These are phyloP conservation scores for Leptinotarsa haldemani DNA, from an alignment of 2,888 invertebrate genomes.

Conservation along the genomic window DNA sequence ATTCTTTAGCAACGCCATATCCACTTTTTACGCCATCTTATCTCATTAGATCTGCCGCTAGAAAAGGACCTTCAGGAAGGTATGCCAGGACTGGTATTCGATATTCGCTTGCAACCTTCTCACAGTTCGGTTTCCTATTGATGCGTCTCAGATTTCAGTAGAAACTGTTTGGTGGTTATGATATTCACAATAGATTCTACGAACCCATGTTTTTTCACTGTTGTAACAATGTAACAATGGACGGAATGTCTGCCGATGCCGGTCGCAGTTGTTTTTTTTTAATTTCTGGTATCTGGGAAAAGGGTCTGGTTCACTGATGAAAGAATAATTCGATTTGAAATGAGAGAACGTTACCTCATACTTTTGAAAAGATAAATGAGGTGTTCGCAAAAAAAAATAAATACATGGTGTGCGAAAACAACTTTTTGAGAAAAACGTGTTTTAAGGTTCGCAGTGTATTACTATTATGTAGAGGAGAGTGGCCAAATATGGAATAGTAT, in stretches of 20 bases:
- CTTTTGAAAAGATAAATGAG: too few species aligned
- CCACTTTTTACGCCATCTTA: conserved; percentile 10
- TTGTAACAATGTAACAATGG: conserved; percentile 15
- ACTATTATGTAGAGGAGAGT: too few species aligned
- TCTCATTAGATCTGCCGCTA: conserved; percentile 19
- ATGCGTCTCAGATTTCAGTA: conserved; percentile 16
- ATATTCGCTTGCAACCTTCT: conserved; percentile 10
- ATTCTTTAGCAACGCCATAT: conserved; percentile 6
- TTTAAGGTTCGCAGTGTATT: too few species aligned
- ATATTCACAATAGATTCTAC: conserved; percentile 11
- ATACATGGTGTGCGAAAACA: too few species aligned
- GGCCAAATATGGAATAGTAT: too few species aligned
- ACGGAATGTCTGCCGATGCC: background rate
- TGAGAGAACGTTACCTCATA: too few species aligned
- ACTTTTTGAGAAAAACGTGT: too few species aligned
- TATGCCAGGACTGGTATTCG: background rate
- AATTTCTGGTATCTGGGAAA: background rate
- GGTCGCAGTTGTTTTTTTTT: background rate
- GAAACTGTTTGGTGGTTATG: conserved; percentile 5
- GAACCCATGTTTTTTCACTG: conserved; percentile 3
- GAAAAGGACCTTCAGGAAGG: conserved; percentile 10
- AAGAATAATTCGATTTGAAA: background rate
- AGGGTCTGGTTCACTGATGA: background rate
- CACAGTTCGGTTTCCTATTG: conserved; percentile 17
- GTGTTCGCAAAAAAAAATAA: too few species aligned